phyloP scores from a whole-genome alignment of 2,888 invertebrate species.

The Seira ritae region DNA sequence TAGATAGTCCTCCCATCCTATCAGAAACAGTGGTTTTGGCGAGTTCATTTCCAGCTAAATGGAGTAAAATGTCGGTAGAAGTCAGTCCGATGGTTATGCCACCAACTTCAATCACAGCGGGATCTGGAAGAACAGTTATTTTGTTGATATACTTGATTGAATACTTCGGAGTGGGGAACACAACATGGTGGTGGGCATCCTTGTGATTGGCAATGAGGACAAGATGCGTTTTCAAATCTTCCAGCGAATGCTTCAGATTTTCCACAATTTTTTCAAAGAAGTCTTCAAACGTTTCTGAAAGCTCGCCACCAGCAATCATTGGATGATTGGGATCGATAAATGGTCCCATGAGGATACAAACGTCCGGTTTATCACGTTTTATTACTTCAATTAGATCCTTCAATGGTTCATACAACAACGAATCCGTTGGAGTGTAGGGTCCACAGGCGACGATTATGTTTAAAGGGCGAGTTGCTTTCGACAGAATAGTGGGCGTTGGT shows the following conservation, averaged over 20 bases:
- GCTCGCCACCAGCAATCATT: slow-evolving; percentile 79
- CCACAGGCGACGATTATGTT: slow-evolving; percentile 87
- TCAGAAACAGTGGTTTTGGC: slow-evolving; percentile 80
- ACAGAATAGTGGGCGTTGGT: slow-evolving; percentile 70
- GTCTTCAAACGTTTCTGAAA: slow-evolving; percentile 82
- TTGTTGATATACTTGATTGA: slow-evolving; percentile 74
- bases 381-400: slow-evolving; percentile 85
- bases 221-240: slow-evolving; percentile 80
- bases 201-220: slow-evolving; percentile 85
- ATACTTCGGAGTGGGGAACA: slow-evolving; percentile 91
- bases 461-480: slow-evolving; percentile 75
- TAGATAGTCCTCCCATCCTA: slow-evolving; percentile 85
- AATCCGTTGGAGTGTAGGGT: slow-evolving; percentile 88
- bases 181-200: slow-evolving; percentile 86
- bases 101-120: slow-evolving; percentile 85
- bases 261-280: slow-evolving; percentile 85
- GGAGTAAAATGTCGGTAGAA: slow-evolving; percentile 88
- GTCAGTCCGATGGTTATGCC: slow-evolving; percentile 88
- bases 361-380: slow-evolving; percentile 83
- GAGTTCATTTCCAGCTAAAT: slow-evolving; percentile 88
- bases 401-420: slow-evolving; percentile 87
- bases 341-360: slow-evolving; percentile 90
- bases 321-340: slow-evolving; percentile 86
- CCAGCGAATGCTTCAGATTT: slow-evolving; percentile 76
- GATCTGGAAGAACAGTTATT: slow-evolving; percentile 86